Evolutionary conservation across 2,113 vertebrate genomes (phyloP).

Genomic region (Lichenostomus cassidix): DNA sequence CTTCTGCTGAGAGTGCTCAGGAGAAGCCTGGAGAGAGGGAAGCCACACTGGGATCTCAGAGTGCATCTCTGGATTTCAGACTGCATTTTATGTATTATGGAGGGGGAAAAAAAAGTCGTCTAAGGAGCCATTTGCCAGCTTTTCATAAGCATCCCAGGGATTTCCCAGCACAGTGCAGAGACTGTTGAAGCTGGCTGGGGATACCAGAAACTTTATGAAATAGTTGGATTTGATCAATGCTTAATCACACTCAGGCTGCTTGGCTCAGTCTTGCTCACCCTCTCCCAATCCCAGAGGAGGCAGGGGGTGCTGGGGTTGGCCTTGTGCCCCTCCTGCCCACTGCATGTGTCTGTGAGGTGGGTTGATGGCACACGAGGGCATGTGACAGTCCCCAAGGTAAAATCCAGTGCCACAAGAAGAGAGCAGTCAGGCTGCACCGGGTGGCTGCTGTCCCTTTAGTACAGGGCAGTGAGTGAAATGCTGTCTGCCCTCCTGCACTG

Average conservation of each 20-base stretch:
- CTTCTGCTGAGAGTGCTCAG: background rate
- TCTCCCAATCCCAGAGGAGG: background rate
- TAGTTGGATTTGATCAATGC: constrained; percentile 2
- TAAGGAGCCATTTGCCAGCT: background rate
- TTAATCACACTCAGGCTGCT: background rate
- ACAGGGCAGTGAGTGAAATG: background rate
- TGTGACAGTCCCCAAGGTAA: background rate
- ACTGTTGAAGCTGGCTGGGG: background rate
- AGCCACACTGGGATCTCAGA: background rate
- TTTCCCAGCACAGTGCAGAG: background rate
- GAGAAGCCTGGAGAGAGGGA: background rate
- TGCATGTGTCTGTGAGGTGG: rapidly evolving
- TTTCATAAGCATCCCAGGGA: background rate
- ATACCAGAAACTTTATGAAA: background rate
- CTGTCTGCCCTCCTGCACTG: rapidly evolving
- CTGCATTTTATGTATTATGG: background rate
- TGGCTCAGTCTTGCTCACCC: rapidly evolving
- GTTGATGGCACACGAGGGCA: background rate
- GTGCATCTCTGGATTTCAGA: background rate
- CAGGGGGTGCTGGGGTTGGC: background rate
- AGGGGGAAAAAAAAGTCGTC: rapidly evolving
- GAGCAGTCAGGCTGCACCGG: rapidly evolving
- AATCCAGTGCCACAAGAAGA: rapidly evolving
- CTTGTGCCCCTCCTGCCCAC: rapidly evolving
- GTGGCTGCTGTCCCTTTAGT: background rate